phyloP scores from a whole-genome alignment of 2,797 vertebrate species.

The Vipera latastei region DNA sequence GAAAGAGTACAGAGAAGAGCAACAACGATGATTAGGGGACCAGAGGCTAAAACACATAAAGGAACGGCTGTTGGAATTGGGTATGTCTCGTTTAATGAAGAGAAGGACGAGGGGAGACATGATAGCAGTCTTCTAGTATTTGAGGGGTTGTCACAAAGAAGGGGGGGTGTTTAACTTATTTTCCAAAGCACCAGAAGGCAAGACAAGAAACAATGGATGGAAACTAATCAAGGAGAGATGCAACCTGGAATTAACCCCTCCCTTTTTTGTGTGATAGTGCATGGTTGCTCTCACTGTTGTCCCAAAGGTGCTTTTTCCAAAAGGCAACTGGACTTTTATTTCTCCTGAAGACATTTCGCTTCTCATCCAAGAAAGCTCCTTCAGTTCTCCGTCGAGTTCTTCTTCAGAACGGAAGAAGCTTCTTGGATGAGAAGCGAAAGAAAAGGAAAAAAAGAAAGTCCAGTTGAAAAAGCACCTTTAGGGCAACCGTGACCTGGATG shows the following conservation, averaged over 20 bases:
- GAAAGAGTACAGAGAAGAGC: no score
- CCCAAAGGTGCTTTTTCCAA: no score
- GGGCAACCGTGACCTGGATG: not conserved
- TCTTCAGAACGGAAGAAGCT: not conserved
- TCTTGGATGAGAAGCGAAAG: not conserved
- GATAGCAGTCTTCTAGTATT: no score
- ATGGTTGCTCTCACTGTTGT: no score
- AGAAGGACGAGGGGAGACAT: rapidly evolving
- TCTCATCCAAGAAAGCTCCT: not conserved
- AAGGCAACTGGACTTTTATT: not conserved
- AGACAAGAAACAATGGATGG: not conserved
- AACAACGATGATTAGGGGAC: no score
- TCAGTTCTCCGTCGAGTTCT: not conserved
- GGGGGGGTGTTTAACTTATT: no score
- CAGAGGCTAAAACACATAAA: no score
- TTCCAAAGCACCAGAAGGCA: no score
- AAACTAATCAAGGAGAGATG: constrained; percentile 3
- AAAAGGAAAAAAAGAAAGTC: not conserved
- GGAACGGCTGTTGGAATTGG: no score
- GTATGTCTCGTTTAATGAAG: no score
- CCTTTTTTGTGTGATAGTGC: not conserved
- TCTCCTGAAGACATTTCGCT: not conserved
- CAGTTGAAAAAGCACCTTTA: not conserved
- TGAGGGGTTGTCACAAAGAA: no score
- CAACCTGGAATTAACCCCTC: constrained; percentile 2